Evolutionary conservation across 1,140 invertebrate genomes (phyloP).

Genomic region (Metaphire vulgaris): DNA sequence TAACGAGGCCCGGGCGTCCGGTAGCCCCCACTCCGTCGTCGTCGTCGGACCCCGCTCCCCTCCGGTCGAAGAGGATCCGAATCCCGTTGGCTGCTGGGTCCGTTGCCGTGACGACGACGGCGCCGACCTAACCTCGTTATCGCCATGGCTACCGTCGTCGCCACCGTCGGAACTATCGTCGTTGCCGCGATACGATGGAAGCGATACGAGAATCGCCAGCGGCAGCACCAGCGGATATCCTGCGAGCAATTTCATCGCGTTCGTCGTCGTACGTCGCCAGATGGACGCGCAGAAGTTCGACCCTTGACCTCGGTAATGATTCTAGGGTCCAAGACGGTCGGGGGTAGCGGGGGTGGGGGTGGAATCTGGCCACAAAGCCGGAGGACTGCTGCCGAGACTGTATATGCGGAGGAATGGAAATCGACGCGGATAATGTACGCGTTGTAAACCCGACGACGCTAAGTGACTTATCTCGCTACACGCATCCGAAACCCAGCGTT

Average conservation of each 20-base stretch:
- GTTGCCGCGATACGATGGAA: too few relatives aligned
- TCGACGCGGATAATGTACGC: background rate
- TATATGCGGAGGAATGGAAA: too few relatives aligned
- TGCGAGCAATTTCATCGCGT: background rate
- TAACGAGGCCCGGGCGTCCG: background rate
- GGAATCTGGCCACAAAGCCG: background rate
- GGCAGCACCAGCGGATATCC: background rate
- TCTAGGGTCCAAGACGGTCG: background rate
- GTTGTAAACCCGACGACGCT: background rate
- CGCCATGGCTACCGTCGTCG: background rate
- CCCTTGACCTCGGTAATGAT: too few relatives aligned
- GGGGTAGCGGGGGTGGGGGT: background rate
- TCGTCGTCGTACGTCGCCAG: background rate
- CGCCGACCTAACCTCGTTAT: background rate
- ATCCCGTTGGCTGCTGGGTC: background rate
- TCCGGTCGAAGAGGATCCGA: background rate
- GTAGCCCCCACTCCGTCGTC: background rate
- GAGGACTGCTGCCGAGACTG: background rate
- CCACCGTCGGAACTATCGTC: too few relatives aligned
- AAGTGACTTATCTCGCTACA: too few relatives aligned
- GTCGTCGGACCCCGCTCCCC: too few relatives aligned
- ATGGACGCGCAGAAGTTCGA: too few relatives aligned
- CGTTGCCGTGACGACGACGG: background rate
- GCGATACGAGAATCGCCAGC: background rate
- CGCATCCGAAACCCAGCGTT: too few relatives aligned